Evolutionary conservation across 2,113 vertebrate species (phyloP), one percentile per base, ranked within the genome.

Genomic region (Isichthys henryi): DNA sequence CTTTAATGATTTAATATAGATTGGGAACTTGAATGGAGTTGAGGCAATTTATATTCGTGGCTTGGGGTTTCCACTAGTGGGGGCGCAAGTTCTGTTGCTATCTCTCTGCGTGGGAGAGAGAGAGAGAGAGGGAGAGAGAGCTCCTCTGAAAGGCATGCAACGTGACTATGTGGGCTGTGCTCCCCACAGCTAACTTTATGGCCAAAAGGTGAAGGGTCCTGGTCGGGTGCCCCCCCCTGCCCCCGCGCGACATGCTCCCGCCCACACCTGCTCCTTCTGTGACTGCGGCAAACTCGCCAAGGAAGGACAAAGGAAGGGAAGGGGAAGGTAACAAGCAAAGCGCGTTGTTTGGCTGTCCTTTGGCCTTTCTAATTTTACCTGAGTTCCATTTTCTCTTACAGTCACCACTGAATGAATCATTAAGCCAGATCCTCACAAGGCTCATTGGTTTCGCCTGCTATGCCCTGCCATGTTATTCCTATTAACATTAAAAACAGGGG

Each of bases 1-100:
- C 88, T 88, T 80, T 52, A 27, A 88, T 88, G 49, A 88, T 88
- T 80, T 88, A n/a, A 52, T 74, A 80, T 39, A 88, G 87, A 88
- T 52, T 50, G 70, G 62, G 49, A 23, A 46, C 45, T 52, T 88
- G 88, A 88, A 50, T 80, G 27, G 21, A 23, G 46, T 35, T 77
- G 23, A 80, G 27, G 31, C n/a, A 50, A 70, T 88, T 39, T 21
- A 39, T 19, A 52, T 62, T 56, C 13, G 53, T 53, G 87, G 52
- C 9, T 46, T 46, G 52, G 23, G 70, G 45, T 21, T 49, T 88
- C 39, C 19, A 45, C 31, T 80, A 27, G 46, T 39, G 45, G 27
- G n/a, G 45, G 46, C 6, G 19, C 70, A 52, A 39, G 5, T 52
- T 23, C 17, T 39, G 31, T 88, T 19, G 8, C 48, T 77, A 27